Conservation (phyloP, 1,140 invertebrate genomes). For the Drosophila nigromelanica region DNA sequence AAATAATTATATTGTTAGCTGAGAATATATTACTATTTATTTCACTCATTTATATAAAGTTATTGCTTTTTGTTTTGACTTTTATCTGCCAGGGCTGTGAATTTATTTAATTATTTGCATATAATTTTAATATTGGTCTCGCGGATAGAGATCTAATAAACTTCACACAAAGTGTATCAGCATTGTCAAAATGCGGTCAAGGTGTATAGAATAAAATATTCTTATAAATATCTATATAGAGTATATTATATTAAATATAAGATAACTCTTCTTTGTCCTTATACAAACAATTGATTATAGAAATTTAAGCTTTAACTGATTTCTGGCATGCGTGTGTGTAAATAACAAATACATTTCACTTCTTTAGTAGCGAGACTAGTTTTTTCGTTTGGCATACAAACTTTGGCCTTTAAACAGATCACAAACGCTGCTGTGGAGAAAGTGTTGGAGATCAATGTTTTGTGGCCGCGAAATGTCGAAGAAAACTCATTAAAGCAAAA, state of each 20-base stretch:
- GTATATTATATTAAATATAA: too few species aligned
- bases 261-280: too few species aligned
- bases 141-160: too few species aligned
- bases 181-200: too few species aligned
- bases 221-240: too few species aligned
- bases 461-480: constrained; percentile 34
- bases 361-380: background rate
- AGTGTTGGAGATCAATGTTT: constrained; percentile 49
- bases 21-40: background rate
- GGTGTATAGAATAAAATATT: too few species aligned
- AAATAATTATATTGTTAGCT: background rate
- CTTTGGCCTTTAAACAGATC: constrained; percentile 8
- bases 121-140: too few species aligned
- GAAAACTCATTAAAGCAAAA: constrained; percentile 68
- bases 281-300: too few species aligned
- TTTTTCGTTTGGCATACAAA: constrained; percentile 21
- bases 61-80: background rate
- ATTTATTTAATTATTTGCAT: too few species aligned
- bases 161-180: too few species aligned
- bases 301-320: background rate
- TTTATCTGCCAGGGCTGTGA: too few species aligned
- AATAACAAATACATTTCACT: constrained; percentile 15
- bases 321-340: constrained; percentile 4
- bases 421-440: constrained; percentile 47
- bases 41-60: background rate